Evolutionary conservation across 2,888 invertebrate species (phyloP).

Genomic region (Bellardia pandia): DNA sequence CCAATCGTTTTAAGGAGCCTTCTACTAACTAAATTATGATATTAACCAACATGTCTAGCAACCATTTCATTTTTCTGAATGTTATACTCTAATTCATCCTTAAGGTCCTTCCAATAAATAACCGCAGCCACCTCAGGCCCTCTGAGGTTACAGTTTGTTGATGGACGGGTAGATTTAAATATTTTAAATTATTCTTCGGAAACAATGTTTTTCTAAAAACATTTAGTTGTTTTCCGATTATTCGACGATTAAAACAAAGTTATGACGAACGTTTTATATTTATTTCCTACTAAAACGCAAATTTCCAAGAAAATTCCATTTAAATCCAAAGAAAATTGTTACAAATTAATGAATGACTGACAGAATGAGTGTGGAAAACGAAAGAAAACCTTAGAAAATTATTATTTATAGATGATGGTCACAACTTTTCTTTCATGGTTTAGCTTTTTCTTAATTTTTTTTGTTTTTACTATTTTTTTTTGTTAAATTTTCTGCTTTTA

Average conservation of each 20-base stretch:
- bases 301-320: conserved; percentile 53
- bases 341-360: conserved; percentile 1
- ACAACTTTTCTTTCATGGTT: conserved; percentile 21
- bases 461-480: not conserved
- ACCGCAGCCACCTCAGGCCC: no score
- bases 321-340: not conserved
- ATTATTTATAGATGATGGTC: conserved; percentile 8
- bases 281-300: conserved; percentile 15
- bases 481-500: not conserved
- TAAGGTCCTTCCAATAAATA: no score
- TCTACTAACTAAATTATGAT: no score
- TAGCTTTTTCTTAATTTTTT: conserved; percentile 14
- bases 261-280: conserved; percentile 21
- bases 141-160: no score
- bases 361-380: conserved; percentile 10
- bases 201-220: not conserved
- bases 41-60: no score
- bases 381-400: conserved; percentile 57
- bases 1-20: no score
- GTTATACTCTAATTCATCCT: no score
- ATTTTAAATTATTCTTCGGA: no score
- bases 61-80: no score
- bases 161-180: no score
- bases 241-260: not conserved
- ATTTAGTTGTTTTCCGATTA: not conserved